Evolutionary conservation across 1,140 invertebrate genomes (phyloP).

Genomic region (Drosophila ercepeae): DNA sequence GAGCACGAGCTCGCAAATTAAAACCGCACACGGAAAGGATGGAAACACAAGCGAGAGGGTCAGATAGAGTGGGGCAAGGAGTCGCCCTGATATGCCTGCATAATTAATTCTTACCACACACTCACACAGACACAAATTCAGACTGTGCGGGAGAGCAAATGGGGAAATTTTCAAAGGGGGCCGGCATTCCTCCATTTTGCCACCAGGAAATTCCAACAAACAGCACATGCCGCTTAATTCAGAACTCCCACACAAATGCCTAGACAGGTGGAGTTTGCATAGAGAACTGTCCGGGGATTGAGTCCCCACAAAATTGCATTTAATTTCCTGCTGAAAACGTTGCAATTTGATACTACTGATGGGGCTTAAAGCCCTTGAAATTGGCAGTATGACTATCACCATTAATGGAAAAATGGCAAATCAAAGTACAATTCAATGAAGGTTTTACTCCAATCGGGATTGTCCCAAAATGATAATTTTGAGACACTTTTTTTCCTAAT

Average conservation of each 20-base stretch:
- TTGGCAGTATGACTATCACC: neutral
- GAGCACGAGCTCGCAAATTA: constrained; percentile 61
- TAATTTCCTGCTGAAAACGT: constrained; percentile 73
- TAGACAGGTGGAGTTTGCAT: constrained; percentile 56
- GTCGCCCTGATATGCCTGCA: constrained; percentile 78
- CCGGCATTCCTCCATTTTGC: constrained; percentile 24
- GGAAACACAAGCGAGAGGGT: neutral
- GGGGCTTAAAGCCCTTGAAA: neutral
- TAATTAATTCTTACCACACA: constrained; percentile 68
- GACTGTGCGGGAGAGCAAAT: neutral
- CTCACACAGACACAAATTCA: constrained; percentile 3
- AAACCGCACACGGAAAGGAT: constrained; percentile 68
- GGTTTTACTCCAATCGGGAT: too few species aligned
- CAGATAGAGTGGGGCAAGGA: constrained; percentile 35
- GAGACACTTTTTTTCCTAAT: too few species aligned
- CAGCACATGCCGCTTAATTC: constrained; percentile 68
- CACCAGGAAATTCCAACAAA: constrained; percentile 66
- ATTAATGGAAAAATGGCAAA: too few species aligned
- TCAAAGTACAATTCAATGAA: too few species aligned
- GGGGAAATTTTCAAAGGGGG: constrained; percentile 46
- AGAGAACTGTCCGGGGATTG: constrained; percentile 31
- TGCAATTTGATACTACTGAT: constrained; percentile 12
- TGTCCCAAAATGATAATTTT: too few species aligned
- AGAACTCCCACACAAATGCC: constrained; percentile 38
- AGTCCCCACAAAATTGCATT: constrained; percentile 65